A percentile compares a stretch with the other conserved stretches of the same genome.
These are phyloP conservation scores for Stomatorhinus ivindoensis DNA, from an alignment of 2,113 vertebrate genomes.

Conservation along the genomic window DNA sequence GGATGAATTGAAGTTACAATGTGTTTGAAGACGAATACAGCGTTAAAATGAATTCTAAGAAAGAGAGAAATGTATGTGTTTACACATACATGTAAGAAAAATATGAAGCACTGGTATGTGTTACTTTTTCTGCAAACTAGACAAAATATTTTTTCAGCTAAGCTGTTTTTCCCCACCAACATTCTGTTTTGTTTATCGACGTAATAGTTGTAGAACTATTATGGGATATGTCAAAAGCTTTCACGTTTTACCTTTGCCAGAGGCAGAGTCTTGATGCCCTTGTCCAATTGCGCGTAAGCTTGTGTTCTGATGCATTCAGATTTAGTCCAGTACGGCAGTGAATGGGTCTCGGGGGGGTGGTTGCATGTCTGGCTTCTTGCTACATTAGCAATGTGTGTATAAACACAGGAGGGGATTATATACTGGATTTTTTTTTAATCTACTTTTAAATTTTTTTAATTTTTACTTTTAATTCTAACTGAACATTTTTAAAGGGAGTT, in stretches of 20 bases:
- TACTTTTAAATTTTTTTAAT: neutral
- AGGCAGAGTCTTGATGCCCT: neutral
- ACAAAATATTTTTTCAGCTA: neutral
- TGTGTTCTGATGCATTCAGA: neutral
- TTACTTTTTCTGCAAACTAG: neutral
- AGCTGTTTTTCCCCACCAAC: neutral
- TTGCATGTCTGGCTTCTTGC: neutral
- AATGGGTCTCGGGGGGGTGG: neutral
- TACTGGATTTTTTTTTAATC: neutral
- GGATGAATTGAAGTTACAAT: neutral
- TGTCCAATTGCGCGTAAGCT: neutral
- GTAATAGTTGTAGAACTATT: neutral
- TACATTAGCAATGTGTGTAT: neutral
- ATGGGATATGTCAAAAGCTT: neutral
- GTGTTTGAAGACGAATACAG: neutral
- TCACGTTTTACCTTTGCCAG: neutral
- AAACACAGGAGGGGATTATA: neutral
- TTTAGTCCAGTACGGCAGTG: neutral
- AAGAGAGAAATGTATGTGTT: neutral
- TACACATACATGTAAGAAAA: neutral
- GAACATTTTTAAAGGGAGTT: neutral
- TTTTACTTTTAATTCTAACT: neutral
- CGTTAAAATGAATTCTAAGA: neutral
- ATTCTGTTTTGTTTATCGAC: neutral
- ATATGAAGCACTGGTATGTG: neutral